Percentiles rank a stretch among this genome's conserved stretches.
phyloP scores from a whole-genome alignment of 2,888 invertebrate genomes.

The Morpho deidamia region DNA sequence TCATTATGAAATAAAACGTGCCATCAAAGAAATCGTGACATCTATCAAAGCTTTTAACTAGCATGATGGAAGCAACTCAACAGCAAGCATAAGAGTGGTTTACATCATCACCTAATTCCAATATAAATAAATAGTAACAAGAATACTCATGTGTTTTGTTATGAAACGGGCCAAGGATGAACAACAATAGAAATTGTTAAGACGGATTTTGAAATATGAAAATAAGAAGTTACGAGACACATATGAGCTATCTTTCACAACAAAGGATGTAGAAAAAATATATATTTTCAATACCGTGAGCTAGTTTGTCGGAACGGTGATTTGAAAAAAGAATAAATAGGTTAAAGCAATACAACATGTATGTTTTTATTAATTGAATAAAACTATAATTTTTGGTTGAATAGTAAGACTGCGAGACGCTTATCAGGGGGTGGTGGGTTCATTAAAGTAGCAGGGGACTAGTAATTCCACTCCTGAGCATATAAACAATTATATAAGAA shows the following conservation, averaged over 20 bases:
- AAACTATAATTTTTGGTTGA: too few species aligned
- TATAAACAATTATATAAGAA: too few species aligned
- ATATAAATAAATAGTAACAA: conserved; percentile 52
- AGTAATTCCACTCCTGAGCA: too few species aligned
- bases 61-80: conserved; percentile 33
- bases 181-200: conserved; percentile 57
- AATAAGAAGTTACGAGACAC: conserved; percentile 27
- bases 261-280: conserved; percentile 1
- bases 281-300: not conserved
- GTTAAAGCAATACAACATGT: too few species aligned
- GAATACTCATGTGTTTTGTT: conserved; percentile 30
- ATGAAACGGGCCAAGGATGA: conserved; percentile 55
- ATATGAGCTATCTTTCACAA: conserved; percentile 19
- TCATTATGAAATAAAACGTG: conserved; percentile 42
- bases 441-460: too few species aligned
- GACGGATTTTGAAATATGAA: conserved; percentile 48
- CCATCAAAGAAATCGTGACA: conserved; percentile 49
- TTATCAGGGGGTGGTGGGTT: too few species aligned
- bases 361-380: too few species aligned
- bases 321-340: too few species aligned
- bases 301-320: not conserved
- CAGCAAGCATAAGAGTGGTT: conserved; percentile 30
- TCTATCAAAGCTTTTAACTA: conserved; percentile 49
- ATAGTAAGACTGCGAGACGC: too few species aligned
- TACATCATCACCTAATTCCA: conserved; percentile 44